These are phyloP conservation scores for Sarcophilus harrisii DNA, from an alignment of 2,797 vertebrate species.

Conservation along the genomic window DNA sequence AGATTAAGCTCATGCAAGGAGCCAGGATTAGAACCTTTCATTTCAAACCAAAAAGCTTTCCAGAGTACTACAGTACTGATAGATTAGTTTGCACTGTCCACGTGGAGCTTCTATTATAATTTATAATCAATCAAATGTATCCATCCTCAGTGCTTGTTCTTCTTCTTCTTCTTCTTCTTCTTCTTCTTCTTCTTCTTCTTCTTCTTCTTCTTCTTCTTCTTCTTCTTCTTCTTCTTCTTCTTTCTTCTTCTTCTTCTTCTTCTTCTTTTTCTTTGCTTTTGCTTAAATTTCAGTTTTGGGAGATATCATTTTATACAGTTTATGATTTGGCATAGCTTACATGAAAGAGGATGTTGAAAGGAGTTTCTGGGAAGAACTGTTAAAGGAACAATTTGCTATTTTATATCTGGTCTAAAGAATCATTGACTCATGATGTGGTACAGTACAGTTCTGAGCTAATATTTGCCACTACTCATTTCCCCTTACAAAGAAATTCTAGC, in stretches of 20 bases:
- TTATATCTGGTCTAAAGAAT: neutral
- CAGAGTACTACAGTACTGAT: neutral
- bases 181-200: neutral
- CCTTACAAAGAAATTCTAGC: neutral
- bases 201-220: neutral
- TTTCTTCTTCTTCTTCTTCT: neutral
- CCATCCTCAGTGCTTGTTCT: neutral
- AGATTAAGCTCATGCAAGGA: neutral
- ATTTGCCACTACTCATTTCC: neutral
- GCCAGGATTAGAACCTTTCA: neutral
- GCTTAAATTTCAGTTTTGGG: neutral
- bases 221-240: neutral
- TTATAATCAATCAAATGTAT: neutral
- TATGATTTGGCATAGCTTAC: neutral
- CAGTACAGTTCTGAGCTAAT: neutral
- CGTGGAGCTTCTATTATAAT: neutral
- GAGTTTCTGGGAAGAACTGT: neutral
- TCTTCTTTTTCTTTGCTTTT: neutral
- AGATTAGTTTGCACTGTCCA: neutral
- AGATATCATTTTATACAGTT: neutral
- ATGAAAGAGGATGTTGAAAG: neutral
- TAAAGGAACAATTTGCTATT: neutral
- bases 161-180: neutral
- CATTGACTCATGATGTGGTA: neutral
- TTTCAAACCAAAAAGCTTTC: neutral